These are phyloP conservation scores for Silurus lanzhouensis DNA, from an alignment of 2,797 vertebrate species.

Conservation along the genomic window DNA sequence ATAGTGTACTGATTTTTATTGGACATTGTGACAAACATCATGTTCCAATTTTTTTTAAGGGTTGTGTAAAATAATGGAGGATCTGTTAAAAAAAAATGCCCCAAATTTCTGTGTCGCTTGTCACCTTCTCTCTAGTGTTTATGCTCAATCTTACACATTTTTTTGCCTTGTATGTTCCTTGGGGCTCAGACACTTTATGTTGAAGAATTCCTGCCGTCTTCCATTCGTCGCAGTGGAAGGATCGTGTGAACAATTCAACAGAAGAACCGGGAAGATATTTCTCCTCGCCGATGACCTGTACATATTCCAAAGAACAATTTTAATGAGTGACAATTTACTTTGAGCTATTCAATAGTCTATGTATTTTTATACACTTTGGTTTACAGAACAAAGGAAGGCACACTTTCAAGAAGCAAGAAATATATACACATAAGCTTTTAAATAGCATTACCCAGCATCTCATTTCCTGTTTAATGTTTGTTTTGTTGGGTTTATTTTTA, in stretches of 20 bases:
- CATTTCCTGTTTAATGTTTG: constrained; percentile 53
- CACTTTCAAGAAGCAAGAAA: constrained; percentile 48
- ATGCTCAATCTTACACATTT: constrained; percentile 30
- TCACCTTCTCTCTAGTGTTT: constrained; percentile 31
- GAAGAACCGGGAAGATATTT: constrained; percentile 54
- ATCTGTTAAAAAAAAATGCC: constrained; percentile 9
- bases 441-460: constrained; percentile 42
- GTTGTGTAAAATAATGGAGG: constrained; percentile 34
- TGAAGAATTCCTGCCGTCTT: constrained; percentile 53
- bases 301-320: constrained; percentile 62
- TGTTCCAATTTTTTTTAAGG: constrained; percentile 21
- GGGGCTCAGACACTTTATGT: constrained; percentile 47
- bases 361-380: constrained; percentile 72
- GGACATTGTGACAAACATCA: constrained; percentile 16
- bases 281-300: constrained; percentile 57
- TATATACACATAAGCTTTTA: constrained; percentile 44
- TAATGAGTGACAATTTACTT: constrained; percentile 58
- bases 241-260: constrained; percentile 43
- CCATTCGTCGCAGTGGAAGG: constrained; percentile 24
- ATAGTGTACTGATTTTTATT: constrained; percentile 43
- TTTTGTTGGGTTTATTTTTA: constrained; percentile 45
- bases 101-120: constrained; percentile 20
- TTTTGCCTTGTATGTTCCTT: constrained; percentile 34
- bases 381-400: constrained; percentile 51
- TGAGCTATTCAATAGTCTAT: constrained; percentile 68